Base-by-base conservation (phyloP, 2,797 vertebrate species). In the Anabas testudineus region DNA sequence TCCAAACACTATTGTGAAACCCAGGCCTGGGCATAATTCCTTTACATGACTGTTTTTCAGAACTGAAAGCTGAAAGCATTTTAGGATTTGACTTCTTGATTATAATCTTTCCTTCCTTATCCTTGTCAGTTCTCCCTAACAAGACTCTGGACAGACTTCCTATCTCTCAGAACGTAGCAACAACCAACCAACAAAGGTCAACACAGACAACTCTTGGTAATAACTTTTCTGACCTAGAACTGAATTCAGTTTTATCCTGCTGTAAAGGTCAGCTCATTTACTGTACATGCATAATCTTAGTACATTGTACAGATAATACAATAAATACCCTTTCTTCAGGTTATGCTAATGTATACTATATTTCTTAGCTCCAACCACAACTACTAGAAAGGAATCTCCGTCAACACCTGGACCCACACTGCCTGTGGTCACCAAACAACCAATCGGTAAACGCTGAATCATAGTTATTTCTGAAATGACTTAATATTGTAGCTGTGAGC, bases 301-400 rank as follows among this genome's bases (percentile, higher is more conserved):
- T 36, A 64, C 21, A 42, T 67, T 75, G 4, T 78, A 46, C 21
- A 74, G 71, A 43, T 69, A 53, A 68, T 59, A 56, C 14, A 56
- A 15, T 34, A 52, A 10, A 36, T 39, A 41, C 46, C 21, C 14
- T 79, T 66, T 81, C 22, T 75, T 43, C 32, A 57, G 80, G 80
- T 71, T 86, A 63, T 84, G 57, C 72, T 91, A 91, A 92, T 6
- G 3, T 67, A 59, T 58, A 84, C 65, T 90, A 88, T 93, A 81
- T 90, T 92, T 90, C 88, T 86, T 88, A 93, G 91, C 88, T 85
- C 70, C 90, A 54, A 81, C 81, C 69, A 80, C 87, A 78, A 76
- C 88, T 63, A 76, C 87, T 88, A 91, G 36, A 77, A 87, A 88
- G 87, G 81, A 86, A 81, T 75, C 83, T 82, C 49, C 82, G 82